Percentiles rank a stretch among this genome's conserved stretches.
Conservation (phyloP, 1,140 invertebrate species). For the Bombus fervidus region DNA sequence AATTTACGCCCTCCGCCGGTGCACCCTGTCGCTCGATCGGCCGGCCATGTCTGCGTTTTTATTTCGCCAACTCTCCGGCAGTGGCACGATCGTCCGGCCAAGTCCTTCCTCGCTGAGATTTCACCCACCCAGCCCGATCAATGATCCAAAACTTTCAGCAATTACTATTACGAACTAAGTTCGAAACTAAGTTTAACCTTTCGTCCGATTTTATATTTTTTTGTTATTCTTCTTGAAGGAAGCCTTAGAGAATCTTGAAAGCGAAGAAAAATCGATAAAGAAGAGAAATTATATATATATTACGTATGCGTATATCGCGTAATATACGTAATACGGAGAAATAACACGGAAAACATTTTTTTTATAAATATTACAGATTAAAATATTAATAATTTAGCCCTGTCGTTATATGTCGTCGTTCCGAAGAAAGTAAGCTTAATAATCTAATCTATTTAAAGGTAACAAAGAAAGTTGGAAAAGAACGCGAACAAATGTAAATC, state of each 20-base stretch:
- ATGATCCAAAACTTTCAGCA: background rate
- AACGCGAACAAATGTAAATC: background rate
- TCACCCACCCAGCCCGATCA: background rate
- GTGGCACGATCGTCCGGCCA: constrained; percentile 60
- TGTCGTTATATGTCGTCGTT: background rate
- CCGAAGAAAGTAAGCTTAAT: background rate
- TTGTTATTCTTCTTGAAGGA: background rate
- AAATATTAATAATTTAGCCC: no score
- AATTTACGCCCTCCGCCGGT: constrained; percentile 42
- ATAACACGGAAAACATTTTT: background rate
- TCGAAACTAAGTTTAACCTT: background rate
- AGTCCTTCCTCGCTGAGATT: constrained; percentile 48
- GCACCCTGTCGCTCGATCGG: constrained; percentile 58
- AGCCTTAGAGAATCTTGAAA: no score
- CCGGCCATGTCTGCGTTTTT: constrained; percentile 49
- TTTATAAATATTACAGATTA: background rate
- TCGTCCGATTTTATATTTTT: background rate
- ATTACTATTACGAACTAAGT: background rate
- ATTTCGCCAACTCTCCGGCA: constrained; percentile 56
- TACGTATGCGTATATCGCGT: no score
- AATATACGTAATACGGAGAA: no score
- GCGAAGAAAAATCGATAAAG: no score
- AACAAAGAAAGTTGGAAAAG: background rate
- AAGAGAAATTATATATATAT: background rate
- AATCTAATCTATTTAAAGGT: background rate